These are phyloP conservation scores for Polymixis lichenea DNA, from an alignment of 2,888 invertebrate species.

Conservation along the genomic window DNA sequence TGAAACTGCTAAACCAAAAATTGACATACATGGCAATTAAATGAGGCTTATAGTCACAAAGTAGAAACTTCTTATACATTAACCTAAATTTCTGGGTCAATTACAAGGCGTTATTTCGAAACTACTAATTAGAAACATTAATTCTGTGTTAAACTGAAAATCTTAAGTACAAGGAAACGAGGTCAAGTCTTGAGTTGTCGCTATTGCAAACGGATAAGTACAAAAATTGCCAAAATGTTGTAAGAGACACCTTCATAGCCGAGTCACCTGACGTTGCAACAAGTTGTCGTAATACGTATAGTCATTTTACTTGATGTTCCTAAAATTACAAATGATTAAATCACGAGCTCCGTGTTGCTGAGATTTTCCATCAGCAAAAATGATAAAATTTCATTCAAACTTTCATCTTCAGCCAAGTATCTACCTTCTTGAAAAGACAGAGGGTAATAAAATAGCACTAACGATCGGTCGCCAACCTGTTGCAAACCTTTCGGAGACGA, in stretches of 20 bases:
- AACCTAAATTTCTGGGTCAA: constrained; percentile 38
- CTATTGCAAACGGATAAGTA: constrained; percentile 53
- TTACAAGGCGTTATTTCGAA: constrained; percentile 28
- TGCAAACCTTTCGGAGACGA: constrained; percentile 1
- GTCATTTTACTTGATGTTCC: constrained; percentile 17
- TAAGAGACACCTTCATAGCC: constrained; percentile 47
- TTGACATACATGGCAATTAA: not conserved
- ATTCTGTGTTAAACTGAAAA: constrained; percentile 43
- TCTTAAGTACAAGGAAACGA: constrained; percentile 34
- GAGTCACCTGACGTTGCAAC: constrained; percentile 48
- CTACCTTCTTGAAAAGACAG: not conserved
- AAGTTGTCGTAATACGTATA: constrained; percentile 51
- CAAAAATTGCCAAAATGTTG: constrained; percentile 59
- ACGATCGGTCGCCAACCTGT: constrained; percentile 11
- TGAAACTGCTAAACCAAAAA: not conserved
- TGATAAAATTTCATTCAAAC: too few species aligned
- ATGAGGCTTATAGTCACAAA: too few species aligned
- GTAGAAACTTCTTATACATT: too few species aligned
- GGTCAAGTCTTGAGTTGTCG: constrained; percentile 60
- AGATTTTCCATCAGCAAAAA: too few species aligned
- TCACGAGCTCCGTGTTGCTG: too few species aligned
- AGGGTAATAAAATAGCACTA: constrained; percentile 17
- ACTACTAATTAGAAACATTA: constrained; percentile 56
- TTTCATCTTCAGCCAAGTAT: too few species aligned
- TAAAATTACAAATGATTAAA: constrained; percentile 11